These are phyloP conservation scores for Hydrochoerus hydrochaeris DNA, from an alignment of 2,113 vertebrate species.

Conservation along the genomic window DNA sequence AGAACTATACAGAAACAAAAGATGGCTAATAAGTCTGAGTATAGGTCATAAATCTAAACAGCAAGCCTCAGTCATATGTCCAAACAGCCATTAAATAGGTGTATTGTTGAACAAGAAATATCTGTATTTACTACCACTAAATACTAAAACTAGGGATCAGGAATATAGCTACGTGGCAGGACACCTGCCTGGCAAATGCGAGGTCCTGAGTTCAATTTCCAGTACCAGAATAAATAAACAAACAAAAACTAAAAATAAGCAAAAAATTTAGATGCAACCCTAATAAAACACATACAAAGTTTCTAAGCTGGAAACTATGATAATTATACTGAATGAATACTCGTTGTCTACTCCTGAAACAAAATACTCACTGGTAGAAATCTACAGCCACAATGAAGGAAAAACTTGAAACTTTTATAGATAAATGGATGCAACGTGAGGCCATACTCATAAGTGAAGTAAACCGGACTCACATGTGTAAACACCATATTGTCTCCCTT, in stretches of 20 bases:
- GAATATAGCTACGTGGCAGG: too few species aligned
- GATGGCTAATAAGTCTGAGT: not conserved
- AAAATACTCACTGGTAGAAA: not conserved
- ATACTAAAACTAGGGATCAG: not conserved
- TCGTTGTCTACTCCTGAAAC: too few species aligned
- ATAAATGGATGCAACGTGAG: not conserved
- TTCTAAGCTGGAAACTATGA: not conserved
- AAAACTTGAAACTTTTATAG: not conserved
- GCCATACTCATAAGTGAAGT: not conserved
- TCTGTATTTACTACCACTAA: not conserved
- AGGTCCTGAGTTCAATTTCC: too few species aligned
- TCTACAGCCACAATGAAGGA: not conserved
- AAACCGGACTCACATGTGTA: not conserved
- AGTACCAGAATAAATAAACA: not conserved
- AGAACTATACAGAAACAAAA: not conserved
- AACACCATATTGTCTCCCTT: not conserved
- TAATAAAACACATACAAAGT: not conserved
- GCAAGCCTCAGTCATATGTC: not conserved
- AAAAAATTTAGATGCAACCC: not conserved
- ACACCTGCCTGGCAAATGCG: too few species aligned
- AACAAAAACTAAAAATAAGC: too few species aligned
- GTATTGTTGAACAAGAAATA: not conserved
- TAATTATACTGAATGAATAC: not conserved
- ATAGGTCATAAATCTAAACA: not conserved
- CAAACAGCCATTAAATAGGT: not conserved